phyloP scores from a whole-genome alignment of 2,113 vertebrate species.

The Shinisaurus crocodilurus region DNA sequence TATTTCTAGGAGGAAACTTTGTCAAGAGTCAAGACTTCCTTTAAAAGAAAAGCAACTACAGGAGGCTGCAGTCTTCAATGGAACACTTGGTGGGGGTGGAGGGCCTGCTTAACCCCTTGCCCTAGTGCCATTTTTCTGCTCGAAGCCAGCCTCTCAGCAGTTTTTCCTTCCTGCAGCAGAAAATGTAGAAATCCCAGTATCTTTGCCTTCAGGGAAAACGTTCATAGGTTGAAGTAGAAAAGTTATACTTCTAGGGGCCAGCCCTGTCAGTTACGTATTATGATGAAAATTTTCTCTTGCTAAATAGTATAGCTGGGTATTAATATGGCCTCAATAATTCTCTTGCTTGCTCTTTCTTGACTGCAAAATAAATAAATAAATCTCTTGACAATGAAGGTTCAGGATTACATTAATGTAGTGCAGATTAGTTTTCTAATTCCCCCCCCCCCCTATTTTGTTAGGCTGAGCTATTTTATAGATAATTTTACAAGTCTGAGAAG shows the following conservation, averaged over 20 bases:
- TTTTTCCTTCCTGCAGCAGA: background rate
- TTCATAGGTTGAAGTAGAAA: background rate
- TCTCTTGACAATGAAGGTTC: rapidly evolving
- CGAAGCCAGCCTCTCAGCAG: too few relatives aligned
- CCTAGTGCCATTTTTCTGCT: background rate
- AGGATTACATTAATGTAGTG: background rate
- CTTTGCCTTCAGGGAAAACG: background rate
- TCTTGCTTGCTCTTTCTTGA: background rate
- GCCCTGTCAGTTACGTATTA: background rate
- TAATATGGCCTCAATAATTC: background rate
- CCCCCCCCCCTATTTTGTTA: background rate
- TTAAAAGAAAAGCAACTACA: too few relatives aligned
- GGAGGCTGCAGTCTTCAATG: too few relatives aligned
- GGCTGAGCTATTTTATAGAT: background rate
- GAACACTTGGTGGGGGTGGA: too few relatives aligned
- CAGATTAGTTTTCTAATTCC: background rate
- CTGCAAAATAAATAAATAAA: slow-evolving; percentile 1
- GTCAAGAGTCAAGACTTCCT: background rate
- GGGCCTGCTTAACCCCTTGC: background rate
- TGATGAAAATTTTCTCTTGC: background rate
- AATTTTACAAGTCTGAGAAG: background rate
- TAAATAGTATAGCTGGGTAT: background rate
- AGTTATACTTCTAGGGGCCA: background rate
- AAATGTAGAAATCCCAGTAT: background rate
- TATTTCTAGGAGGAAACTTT: background rate